Evolutionary conservation across 2,888 invertebrate genomes (phyloP).

Genomic region (Andrena hattorfiana): DNA sequence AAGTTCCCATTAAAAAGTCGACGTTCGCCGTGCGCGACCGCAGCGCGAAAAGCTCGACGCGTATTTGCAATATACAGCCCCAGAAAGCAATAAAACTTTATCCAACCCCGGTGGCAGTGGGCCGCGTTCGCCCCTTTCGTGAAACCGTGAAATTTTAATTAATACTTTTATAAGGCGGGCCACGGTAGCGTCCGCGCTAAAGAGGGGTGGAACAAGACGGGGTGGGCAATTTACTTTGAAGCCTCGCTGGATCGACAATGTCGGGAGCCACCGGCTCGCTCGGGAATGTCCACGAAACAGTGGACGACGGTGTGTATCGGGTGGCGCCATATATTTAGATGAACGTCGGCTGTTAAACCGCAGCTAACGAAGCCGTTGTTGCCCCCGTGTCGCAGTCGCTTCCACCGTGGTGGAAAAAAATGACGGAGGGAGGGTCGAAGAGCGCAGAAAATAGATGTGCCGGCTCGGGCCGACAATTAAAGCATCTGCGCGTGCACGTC

Average conservation of each 20-base stretch:
- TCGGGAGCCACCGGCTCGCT: neutral
- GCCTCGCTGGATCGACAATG: slow-evolving; percentile 7
- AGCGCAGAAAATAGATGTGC: slow-evolving; percentile 70
- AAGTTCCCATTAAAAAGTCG: slow-evolving; percentile 39
- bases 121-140: neutral
- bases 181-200: neutral
- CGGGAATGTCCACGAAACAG: neutral
- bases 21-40: neutral
- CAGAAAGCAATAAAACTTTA: slow-evolving; percentile 41
- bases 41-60: neutral
- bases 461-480: slow-evolving; percentile 72
- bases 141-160: slow-evolving; percentile 46
- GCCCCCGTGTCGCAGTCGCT: slow-evolving; percentile 33
- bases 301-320: slow-evolving; percentile 19
- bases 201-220: neutral
- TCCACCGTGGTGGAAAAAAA: slow-evolving; percentile 35
- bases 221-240: neutral
- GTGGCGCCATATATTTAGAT: slow-evolving; percentile 62
- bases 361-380: slow-evolving; percentile 49
- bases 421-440: slow-evolving; percentile 30
- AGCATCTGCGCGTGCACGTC: slow-evolving; percentile 64
- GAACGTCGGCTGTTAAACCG: slow-evolving; percentile 32
- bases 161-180: slow-evolving; percentile 27
- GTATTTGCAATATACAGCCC: neutral
- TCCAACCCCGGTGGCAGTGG: neutral